Evolutionary conservation across 2,888 invertebrate species (phyloP), one percentile per base, ranked within the genome.

Genomic region (Helicoverpa assulta): DNA sequence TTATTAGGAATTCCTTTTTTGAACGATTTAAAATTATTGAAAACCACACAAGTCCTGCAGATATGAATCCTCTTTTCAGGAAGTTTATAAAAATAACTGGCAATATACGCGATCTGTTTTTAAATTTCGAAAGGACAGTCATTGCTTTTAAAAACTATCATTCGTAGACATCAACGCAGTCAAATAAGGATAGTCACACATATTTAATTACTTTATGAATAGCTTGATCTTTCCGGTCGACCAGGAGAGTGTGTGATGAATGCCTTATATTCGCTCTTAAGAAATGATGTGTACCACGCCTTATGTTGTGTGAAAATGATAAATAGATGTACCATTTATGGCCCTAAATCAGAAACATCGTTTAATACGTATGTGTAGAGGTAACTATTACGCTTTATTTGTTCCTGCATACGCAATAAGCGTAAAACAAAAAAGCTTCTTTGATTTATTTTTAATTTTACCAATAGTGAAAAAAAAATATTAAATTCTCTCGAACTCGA

Each of bases 231-330:
- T 75, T 69, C 60, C 21, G 21, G n/a, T 68, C 72, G 68, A 81
- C 80, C 82, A 80, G 81, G 57, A 50, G 59, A 77, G 79, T 83
- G 82, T 70, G 54, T 63, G 72, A 79, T 82, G 77, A 79, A 83
- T 81, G 61, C 73, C 54, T 71, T 61, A 67, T 66, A 65, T 74
- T 71, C 63, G 60, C 69, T 70, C 53, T 75, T 57, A 67, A 67
- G 74, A 70, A 57, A 57, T 67, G 59, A 66, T 73, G 53, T 72
- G 56, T 77, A 54, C 14, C 18, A 10, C 4, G 51, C 63, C 66
- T 68, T 66, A 76, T 68, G 59, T n/a, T 29, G 33, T 37, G 51
- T 55, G 66, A 79, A 40, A 40, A 50, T 52, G 56, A 78, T 47
- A 51, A 43, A 76, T 69, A 50, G 51, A 37, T 60, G 63, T 57